phyloP scores from a whole-genome alignment of 2,888 invertebrate genomes.

The Agrochola litura region DNA sequence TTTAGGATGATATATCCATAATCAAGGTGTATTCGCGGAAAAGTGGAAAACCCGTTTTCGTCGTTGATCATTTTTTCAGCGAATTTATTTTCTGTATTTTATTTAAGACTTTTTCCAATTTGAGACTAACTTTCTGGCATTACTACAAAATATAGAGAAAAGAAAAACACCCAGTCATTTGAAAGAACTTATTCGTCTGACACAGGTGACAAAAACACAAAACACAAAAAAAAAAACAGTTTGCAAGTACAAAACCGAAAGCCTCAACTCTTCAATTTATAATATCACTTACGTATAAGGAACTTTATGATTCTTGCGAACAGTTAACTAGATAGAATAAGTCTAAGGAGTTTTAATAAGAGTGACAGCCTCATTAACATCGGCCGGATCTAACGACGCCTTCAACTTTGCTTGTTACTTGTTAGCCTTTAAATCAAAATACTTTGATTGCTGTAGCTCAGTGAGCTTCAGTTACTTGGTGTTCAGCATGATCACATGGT shows the following conservation, averaged over 20 bases:
- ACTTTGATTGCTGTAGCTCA: constrained; percentile 68
- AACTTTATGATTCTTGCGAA: constrained; percentile 63
- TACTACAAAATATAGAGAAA: no score
- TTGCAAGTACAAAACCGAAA: constrained; percentile 20
- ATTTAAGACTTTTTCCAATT: no score
- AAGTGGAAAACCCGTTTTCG: no score
- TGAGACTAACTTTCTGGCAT: no score
- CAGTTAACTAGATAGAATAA: constrained; percentile 76
- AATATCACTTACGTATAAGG: constrained; percentile 54
- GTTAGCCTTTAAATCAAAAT: constrained; percentile 77
- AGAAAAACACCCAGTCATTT: background rate
- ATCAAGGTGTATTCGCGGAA: no score
- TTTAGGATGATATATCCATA: no score
- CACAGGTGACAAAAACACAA: no score
- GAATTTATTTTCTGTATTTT: no score
- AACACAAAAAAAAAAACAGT: background rate
- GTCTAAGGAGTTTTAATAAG: constrained; percentile 78
- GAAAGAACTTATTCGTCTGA: background rate
- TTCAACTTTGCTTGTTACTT: constrained; percentile 82
- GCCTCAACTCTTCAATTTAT: constrained; percentile 43
- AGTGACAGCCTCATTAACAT: constrained; percentile 78
- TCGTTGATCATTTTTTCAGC: no score
- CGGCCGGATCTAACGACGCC: constrained; percentile 74
- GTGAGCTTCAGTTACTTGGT: constrained; percentile 54
- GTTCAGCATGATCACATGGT: constrained; percentile 27